These are phyloP conservation scores for Diplolepis rosae DNA, from an alignment of 2,888 invertebrate species.

Conservation along the genomic window DNA sequence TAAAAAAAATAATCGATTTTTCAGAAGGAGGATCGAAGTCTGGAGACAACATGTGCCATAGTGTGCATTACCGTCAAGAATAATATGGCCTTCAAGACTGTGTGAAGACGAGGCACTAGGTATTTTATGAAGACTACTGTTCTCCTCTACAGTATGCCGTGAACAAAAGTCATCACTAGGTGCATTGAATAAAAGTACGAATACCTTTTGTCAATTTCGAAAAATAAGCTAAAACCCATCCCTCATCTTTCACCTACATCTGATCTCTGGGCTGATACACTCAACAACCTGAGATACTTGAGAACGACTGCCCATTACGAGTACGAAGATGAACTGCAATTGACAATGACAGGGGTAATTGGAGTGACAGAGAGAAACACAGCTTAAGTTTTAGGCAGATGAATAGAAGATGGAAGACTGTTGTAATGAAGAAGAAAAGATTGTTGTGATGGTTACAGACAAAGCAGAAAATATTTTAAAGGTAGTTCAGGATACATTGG, in stretches of 20 bases:
- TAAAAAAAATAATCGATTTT: no score
- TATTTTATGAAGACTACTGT: constrained; percentile 4
- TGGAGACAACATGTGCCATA: no score
- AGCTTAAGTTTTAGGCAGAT: constrained; percentile 34
- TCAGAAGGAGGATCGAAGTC: no score
- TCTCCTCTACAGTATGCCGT: constrained; percentile 33
- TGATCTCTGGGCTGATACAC: constrained; percentile 44
- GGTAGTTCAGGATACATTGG: constrained; percentile 38
- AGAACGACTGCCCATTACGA: constrained; percentile 35
- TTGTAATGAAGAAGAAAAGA: constrained; percentile 31
- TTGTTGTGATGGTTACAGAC: constrained; percentile 43
- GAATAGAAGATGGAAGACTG: constrained; percentile 35
- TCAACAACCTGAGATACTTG: constrained; percentile 33
- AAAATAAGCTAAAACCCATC: constrained; percentile 26
- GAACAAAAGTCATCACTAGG: constrained; percentile 32
- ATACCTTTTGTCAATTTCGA: constrained; percentile 25
- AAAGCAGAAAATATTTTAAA: constrained; percentile 43
- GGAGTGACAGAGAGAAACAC: constrained; percentile 39
- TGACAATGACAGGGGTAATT: constrained; percentile 37
- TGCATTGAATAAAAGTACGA: constrained; percentile 37
- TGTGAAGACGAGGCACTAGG: no score
- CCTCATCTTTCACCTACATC: constrained; percentile 36
- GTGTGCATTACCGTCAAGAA: no score
- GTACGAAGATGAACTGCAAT: constrained; percentile 33
- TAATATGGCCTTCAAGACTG: no score